Evolutionary conservation across 2,113 vertebrate genomes (phyloP), one percentile per base, ranked within the genome.

Genomic region (Pomatostomus ruficeps): DNA sequence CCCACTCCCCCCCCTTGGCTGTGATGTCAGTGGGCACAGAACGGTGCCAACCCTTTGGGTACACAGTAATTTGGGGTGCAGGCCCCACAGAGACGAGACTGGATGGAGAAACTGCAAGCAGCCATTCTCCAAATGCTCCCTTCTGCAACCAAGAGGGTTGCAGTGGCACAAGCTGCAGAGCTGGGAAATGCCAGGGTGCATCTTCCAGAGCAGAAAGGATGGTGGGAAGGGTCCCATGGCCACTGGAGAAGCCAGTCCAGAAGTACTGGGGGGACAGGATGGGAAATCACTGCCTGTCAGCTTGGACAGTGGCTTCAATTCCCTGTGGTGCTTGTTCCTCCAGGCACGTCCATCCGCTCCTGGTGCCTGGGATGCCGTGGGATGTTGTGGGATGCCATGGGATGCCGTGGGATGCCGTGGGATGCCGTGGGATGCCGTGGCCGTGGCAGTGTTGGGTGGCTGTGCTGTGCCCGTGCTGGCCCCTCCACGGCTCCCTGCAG

Each of bases 21-120:
- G 40, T 0, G 2, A 18, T 24, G 29, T 24, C 67, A 29, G 14
- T 13, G 10, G 48, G 61, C 40, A 35, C 43, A 63, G 59, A 33
- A 31, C 0, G 0, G 29, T 74, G 46, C 29, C 57, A 63, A 9
- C 12, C 17, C 40, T 54, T 25, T 0, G 6, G 43, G 35, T 6
- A 7, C 66, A 24, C 52, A 46, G 33, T 4, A 25, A 68, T 43
- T 61, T 29, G 36, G 63, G 67, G 28, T 4, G 10, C 15, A 76
- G 61, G 15, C 12, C 48, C 38, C 29, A 3, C 7, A n/a, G 26
- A 38, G 13, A 26, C 0, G 0, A 55, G 25, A 28, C 6, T 31
- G 61, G 45, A 14, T 15, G 51, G 35, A 11, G 36, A 45, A 83
- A 12, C 22, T 43, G 18, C 21, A 18, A 21, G 8, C 28, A 88